Conservation (phyloP, 2,113 vertebrate genomes). For the Procapra przewalskii region DNA sequence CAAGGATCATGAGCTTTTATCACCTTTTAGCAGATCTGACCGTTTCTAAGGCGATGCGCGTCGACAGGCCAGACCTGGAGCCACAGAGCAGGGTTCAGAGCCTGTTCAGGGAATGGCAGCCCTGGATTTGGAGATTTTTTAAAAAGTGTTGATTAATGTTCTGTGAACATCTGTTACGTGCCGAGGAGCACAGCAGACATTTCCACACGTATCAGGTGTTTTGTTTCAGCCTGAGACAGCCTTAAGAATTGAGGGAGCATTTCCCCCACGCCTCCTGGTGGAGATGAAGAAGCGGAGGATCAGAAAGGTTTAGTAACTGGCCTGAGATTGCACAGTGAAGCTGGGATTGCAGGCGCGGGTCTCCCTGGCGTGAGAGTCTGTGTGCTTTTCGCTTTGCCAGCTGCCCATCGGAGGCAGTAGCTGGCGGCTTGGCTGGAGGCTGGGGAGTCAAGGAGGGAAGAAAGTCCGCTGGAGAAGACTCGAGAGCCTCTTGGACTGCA, state of each 20-base stretch:
- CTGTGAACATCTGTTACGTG: fast-evolving
- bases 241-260: background rate
- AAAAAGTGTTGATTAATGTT: background rate
- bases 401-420: too few species aligned
- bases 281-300: background rate
- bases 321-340: background rate
- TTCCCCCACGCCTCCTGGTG: background rate
- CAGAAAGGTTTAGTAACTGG: background rate
- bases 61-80: background rate
- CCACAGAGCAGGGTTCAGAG: fast-evolving
- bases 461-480: background rate
- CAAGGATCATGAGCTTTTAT: background rate
- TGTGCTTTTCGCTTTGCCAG: background rate
- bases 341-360: background rate
- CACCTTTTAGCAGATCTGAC: background rate
- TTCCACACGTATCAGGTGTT: fast-evolving
- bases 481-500: background rate
- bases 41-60: background rate
- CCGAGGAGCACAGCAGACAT: background rate
- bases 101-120: background rate
- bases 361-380: too few species aligned
- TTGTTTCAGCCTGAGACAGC: background rate
- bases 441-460: background rate
- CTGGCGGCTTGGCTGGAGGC: background rate
- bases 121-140: background rate